A percentile compares a stretch with the other conserved stretches of the same genome.
phyloP scores from a whole-genome alignment of 1,140 invertebrate species.

The Cherax destructor region DNA sequence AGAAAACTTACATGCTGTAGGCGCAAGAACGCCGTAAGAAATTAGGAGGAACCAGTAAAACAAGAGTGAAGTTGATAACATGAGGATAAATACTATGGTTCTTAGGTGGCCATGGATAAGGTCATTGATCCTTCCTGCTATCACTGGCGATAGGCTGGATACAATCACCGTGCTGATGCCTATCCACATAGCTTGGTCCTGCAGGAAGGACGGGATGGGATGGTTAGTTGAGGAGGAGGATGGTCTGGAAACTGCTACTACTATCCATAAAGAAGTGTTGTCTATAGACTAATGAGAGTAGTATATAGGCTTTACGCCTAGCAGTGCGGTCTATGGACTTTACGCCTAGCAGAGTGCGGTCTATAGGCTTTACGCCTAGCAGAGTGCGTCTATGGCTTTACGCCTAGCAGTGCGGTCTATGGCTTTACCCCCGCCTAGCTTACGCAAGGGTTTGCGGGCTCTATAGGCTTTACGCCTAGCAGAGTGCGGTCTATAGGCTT shows the following conservation, averaged over 20 bases:
- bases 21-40: constrained; percentile 8
- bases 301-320: too few relatives aligned
- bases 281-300: too few relatives aligned
- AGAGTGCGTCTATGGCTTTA: too few relatives aligned
- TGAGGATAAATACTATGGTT: neutral
- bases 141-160: constrained; percentile 3
- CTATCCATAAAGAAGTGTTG: too few relatives aligned
- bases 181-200: constrained; percentile 42
- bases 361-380: too few relatives aligned
- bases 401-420: too few relatives aligned
- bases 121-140: constrained; percentile 31
- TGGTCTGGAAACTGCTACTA: neutral
- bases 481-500: too few relatives aligned
- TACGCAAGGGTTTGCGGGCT: too few relatives aligned
- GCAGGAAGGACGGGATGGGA: neutral
- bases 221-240: neutral
- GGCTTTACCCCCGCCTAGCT: too few relatives aligned
- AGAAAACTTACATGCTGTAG: neutral
- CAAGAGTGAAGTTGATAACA: neutral
- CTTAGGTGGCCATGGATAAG: neutral
- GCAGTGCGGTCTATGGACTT: too few relatives aligned
- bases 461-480: too few relatives aligned
- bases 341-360: too few relatives aligned
- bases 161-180: neutral
- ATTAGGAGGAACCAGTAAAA: constrained; percentile 54